These are phyloP conservation scores for Muscina levida DNA, from an alignment of 2,888 invertebrate species.

Conservation along the genomic window DNA sequence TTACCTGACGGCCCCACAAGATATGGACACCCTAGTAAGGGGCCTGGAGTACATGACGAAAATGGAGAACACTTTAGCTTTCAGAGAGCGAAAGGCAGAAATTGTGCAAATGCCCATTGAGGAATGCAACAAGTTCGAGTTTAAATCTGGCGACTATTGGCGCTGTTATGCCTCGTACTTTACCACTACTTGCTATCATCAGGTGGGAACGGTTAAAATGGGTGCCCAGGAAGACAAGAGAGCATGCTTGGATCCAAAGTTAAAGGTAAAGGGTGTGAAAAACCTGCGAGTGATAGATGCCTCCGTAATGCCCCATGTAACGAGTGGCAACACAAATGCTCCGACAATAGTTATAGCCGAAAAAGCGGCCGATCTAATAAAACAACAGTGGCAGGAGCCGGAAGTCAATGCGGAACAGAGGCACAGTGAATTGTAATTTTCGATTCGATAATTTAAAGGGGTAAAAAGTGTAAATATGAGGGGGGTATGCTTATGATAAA, in stretches of 20 bases:
- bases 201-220: constrained; percentile 86
- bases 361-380: constrained; percentile 84
- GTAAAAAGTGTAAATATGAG: no score
- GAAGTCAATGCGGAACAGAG: neutral
- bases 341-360: constrained; percentile 92
- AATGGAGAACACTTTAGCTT: constrained; percentile 79
- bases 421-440: neutral
- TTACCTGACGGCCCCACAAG: constrained; percentile 24
- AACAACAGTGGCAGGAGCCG: constrained; percentile 68
- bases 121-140: constrained; percentile 70
- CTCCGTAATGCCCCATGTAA: constrained; percentile 87
- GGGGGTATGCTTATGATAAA: no score
- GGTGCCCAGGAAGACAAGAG: constrained; percentile 82
- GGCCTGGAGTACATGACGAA: constrained; percentile 70
- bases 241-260: constrained; percentile 85
- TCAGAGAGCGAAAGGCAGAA: constrained; percentile 74
- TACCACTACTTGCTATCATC: constrained; percentile 85
- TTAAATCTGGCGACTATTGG: constrained; percentile 81
- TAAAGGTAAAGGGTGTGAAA: constrained; percentile 84
- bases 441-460: no score
- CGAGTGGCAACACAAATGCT: constrained; percentile 90
- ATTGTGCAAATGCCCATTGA: constrained; percentile 68
- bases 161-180: constrained; percentile 84
- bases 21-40: constrained; percentile 20
- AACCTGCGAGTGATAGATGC: constrained; percentile 86